phyloP scores from a whole-genome alignment of 2,113 vertebrate genomes.

The Catharus minimus region DNA sequence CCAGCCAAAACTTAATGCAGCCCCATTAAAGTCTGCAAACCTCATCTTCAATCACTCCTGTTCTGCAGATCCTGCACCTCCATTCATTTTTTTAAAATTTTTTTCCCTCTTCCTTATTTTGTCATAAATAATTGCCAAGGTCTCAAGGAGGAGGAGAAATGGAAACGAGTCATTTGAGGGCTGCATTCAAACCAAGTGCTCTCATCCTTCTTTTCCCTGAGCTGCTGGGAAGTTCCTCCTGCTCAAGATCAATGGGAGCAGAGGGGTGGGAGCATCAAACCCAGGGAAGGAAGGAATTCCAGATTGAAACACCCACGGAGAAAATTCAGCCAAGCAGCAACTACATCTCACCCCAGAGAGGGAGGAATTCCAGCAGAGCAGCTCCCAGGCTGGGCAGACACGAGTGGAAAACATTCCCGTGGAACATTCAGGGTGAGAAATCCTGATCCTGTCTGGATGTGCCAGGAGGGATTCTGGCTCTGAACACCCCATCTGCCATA shows the following conservation, averaged over 20 bases:
- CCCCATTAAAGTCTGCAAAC: conserved; percentile 3
- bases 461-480: background rate
- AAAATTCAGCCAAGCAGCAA: background rate
- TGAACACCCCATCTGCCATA: background rate
- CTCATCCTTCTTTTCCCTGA: conserved; percentile 6
- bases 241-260: background rate
- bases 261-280: background rate
- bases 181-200: background rate
- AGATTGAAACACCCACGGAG: background rate
- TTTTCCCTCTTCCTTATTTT: background rate
- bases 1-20: background rate
- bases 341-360: background rate
- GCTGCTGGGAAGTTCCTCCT: conserved; percentile 18
- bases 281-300: background rate
- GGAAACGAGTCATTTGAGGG: background rate
- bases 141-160: conserved; percentile 1
- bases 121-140: conserved; percentile 13
- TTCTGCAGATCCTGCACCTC: background rate
- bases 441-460: background rate
- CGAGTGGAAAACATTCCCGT: background rate
- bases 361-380: background rate
- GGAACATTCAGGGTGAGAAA: background rate
- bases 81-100: background rate
- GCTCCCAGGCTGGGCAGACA: background rate
- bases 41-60: background rate